Percentiles rank a stretch among this genome's conserved stretches.
Evolutionary conservation across 2,888 invertebrate genomes (phyloP).

Genomic region (Tillus elongatus): DNA sequence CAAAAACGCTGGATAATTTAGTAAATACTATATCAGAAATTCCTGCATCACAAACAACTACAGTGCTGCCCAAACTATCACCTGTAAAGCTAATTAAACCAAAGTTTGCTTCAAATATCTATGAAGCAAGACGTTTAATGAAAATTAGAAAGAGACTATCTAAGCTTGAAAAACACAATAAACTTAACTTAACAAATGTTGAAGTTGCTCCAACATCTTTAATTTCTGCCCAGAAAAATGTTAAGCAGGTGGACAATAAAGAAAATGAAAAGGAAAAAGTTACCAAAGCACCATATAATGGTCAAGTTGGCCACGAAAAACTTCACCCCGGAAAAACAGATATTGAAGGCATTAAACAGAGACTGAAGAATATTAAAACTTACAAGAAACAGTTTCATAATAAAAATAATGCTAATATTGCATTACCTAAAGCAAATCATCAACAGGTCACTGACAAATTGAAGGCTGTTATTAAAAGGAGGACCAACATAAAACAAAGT

Average conservation of each 20-base stretch:
- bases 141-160: constrained; percentile 57
- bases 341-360: constrained; percentile 3
- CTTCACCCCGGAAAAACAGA: constrained; percentile 9
- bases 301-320: background rate
- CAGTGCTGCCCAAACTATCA: too few species aligned
- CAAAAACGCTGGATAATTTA: too few species aligned
- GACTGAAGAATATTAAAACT: too few species aligned
- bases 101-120: constrained; percentile 58
- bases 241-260: constrained; percentile 1
- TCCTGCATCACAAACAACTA: constrained; percentile 13
- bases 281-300: too few species aligned
- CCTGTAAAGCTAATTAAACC: constrained; percentile 50
- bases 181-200: constrained; percentile 28
- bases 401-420: too few species aligned
- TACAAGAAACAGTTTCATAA: too few species aligned
- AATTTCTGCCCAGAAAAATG: constrained; percentile 11
- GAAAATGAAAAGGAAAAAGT: background rate
- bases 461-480: too few species aligned
- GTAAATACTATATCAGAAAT: too few species aligned
- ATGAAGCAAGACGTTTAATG: constrained; percentile 57
- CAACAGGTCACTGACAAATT: background rate
- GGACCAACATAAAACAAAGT: too few species aligned
- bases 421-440: too few species aligned
- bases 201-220: constrained; percentile 13
- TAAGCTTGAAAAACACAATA: constrained; percentile 47